Evolutionary conservation across 2,797 vertebrate species (phyloP).

Genomic region (Acrocephalus scirpaceus): DNA sequence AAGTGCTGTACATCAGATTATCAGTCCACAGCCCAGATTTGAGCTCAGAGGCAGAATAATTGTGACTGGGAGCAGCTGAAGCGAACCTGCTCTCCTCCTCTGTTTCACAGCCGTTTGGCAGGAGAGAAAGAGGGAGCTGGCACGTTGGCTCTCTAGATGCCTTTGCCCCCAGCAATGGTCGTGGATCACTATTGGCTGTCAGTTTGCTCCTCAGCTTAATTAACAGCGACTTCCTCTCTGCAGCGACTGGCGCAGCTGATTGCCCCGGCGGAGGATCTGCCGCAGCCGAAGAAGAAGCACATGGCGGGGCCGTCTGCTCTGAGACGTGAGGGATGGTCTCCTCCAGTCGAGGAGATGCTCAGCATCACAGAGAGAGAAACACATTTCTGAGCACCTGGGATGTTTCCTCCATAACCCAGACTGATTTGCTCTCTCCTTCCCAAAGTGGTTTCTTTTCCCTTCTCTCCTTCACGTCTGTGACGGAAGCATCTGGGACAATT

Average conservation of each 20-base stretch:
- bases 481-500: background rate
- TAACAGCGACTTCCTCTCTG: conserved; percentile 11
- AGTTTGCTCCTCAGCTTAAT: conserved; percentile 9
- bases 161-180: conserved; percentile 45
- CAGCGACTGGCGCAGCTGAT: conserved; percentile 75
- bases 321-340: background rate
- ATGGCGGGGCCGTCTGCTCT: accelerated
- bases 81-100: background rate
- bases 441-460: background rate
- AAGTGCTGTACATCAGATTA: background rate
- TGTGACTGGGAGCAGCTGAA: background rate
- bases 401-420: background rate
- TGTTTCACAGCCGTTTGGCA: accelerated
- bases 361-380: conserved; percentile 75
- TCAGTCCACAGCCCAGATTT: background rate
- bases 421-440: background rate
- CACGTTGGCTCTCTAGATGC: background rate
- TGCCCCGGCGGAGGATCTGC: conserved; percentile 72
- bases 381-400: conserved; percentile 37
- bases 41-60: background rate
- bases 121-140: background rate
- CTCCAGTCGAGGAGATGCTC: conserved; percentile 50
- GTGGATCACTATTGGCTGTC: background rate
- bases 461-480: background rate
- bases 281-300: conserved; percentile 48